A percentile compares a stretch with the other conserved stretches of the same genome.
Evolutionary conservation across 2,888 invertebrate genomes (phyloP).

Genomic region (Graphium colonna): DNA sequence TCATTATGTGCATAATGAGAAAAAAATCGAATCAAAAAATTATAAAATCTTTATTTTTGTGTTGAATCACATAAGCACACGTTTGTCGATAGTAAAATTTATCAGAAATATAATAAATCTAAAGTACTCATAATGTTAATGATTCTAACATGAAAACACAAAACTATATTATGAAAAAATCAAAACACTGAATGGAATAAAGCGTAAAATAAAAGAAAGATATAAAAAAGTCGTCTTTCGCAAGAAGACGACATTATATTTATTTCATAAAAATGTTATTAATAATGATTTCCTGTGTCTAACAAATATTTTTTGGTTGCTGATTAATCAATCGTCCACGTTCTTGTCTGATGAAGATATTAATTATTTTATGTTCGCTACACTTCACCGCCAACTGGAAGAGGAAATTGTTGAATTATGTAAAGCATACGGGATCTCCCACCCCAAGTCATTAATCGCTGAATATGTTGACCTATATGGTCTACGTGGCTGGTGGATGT

Average conservation of each 20-base stretch:
- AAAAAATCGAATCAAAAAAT: too few species aligned
- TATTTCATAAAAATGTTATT: background rate
- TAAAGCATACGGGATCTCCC: background rate
- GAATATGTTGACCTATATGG: background rate
- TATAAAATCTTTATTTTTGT: too few species aligned
- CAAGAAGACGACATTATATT: background rate
- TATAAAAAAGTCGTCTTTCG: background rate
- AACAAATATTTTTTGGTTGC: slow-evolving; percentile 1
- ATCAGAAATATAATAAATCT: too few species aligned
- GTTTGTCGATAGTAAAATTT: too few species aligned
- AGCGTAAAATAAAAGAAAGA: too few species aligned
- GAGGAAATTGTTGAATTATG: background rate
- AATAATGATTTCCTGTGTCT: background rate
- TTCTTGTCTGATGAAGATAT: background rate
- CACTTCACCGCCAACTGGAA: background rate
- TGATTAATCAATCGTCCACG: slow-evolving; percentile 4
- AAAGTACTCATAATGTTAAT: too few species aligned
- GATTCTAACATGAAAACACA: too few species aligned
- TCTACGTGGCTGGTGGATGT: too few species aligned
- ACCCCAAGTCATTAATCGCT: background rate
- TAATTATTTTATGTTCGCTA: background rate
- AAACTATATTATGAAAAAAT: too few species aligned
- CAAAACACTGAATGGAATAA: too few species aligned
- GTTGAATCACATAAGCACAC: too few species aligned
- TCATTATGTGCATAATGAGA: too few species aligned